phyloP scores from a whole-genome alignment of 2,797 vertebrate genomes.

The Acrossocheilus wenchowensis region DNA sequence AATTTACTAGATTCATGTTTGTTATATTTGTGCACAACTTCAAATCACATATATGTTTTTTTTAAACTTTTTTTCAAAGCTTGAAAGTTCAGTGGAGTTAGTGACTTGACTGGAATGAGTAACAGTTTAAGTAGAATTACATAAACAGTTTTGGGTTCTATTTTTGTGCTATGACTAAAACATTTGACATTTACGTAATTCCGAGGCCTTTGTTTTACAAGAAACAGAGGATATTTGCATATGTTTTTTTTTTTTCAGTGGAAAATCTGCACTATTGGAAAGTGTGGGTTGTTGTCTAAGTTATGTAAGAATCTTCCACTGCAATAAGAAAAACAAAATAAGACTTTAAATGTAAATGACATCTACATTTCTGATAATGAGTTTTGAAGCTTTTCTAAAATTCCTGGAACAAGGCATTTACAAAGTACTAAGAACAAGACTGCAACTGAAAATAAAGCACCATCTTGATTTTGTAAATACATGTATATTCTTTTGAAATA shows the following conservation, averaged over 20 bases:
- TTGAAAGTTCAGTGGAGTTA: not conserved
- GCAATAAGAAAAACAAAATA: not conserved
- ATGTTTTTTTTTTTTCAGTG: not conserved
- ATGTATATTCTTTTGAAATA: not conserved
- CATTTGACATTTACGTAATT: not conserved
- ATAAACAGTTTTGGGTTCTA: no score
- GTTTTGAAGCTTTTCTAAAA: not conserved
- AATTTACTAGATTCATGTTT: not conserved
- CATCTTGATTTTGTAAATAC: not conserved
- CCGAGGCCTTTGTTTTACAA: not conserved
- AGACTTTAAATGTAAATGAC: not conserved
- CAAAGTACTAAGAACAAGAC: not conserved
- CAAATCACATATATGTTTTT: not conserved
- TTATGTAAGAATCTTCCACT: conserved; percentile 3
- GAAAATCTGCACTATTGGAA: conserved; percentile 20
- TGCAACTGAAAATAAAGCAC: not conserved
- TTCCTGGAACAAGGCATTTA: not conserved
- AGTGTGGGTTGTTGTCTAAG: conserved; percentile 19
- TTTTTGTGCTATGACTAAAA: conserved; percentile 23
- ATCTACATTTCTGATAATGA: not conserved
- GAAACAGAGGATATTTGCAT: conserved; percentile 9
- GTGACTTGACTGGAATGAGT: not conserved
- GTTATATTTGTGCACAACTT: not conserved
- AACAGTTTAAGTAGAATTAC: not conserved
- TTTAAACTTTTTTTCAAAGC: not conserved